Base-by-base conservation (phyloP, 2,888 invertebrate species). In the Athetis lepigone region DNA sequence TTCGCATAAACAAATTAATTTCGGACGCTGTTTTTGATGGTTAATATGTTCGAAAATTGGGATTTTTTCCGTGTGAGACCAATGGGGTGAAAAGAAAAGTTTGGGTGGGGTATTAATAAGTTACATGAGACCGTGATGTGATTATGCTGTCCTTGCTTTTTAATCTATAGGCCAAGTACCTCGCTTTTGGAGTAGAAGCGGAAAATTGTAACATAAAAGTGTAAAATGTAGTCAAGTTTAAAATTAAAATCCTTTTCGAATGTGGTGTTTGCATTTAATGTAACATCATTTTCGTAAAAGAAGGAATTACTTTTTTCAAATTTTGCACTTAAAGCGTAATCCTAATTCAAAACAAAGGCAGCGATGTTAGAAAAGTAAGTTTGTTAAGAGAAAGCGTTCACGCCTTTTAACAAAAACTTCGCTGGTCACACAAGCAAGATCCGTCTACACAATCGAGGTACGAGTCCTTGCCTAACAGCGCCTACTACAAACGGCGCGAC, bases 1-100 rank as follows among this genome's bases (percentile, higher is more conserved):
- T 94, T 94, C 94, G 92, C 93, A 95, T 95, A 95, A 94, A 94
- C 94, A 95, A 94, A 95, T 95, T 95, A 95, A 95, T 95, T 94
- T 94, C 92, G 94, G 92, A 89, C 93, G 91, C 89, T 92, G 93
- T 93, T 94, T 93, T 92, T 92, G 93, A 92, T 92, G 92, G 90
- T 92, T 94, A 94, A 94, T 94, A 92, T 90, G 90, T 92, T 88
- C 90, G 88, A 88, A 90, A 89, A 92, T 89, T 88, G 88, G 85
- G 84, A 74, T 82, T 86, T 87, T 83, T 82, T 83, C 64, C 73
- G 70, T 47, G 66, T 67, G 74, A 64, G 71, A 72, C 58, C 77
- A 76, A 83, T 81, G 70, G 77, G 57, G 72, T 46, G 77, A 70
- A 79, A 83, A 72, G 72, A 65, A 80, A 81, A 79, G 75, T 76